Evolutionary conservation across 2,113 vertebrate species (phyloP).

Genomic region (Eolophus roseicapilla): DNA sequence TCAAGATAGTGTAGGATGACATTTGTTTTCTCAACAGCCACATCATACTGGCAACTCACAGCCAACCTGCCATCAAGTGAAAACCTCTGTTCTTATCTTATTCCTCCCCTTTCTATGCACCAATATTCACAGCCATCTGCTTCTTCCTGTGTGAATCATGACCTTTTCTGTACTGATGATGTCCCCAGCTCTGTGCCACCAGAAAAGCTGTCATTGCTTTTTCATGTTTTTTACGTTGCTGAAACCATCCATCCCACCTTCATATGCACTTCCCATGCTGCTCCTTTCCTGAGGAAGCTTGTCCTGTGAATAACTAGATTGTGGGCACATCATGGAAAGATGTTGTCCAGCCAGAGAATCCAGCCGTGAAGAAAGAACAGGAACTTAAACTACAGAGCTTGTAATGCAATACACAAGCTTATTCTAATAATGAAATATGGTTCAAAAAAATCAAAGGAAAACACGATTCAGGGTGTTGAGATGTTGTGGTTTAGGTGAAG

Average conservation of each 20-base stretch:
- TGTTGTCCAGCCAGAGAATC: background rate
- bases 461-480: background rate
- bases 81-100: background rate
- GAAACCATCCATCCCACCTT: background rate
- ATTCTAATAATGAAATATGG: background rate
- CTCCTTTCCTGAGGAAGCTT: background rate
- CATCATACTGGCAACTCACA: background rate
- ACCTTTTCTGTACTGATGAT: background rate
- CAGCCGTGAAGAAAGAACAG: background rate
- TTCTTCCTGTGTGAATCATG: background rate
- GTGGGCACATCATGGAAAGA: background rate
- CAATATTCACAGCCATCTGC: background rate
- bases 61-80: background rate
- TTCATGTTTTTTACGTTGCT: background rate
- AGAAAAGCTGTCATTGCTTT: background rate
- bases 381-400: background rate
- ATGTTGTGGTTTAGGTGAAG: background rate
- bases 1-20: background rate
- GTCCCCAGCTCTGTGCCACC: background rate
- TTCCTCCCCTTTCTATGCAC: background rate
- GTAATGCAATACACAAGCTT: background rate
- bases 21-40: background rate
- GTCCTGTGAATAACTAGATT: background rate
- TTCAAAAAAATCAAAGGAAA: background rate
- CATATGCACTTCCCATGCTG: background rate